Evolutionary conservation across 2,888 invertebrate species (phyloP).

Genomic region (Mechanitis messenoides): DNA sequence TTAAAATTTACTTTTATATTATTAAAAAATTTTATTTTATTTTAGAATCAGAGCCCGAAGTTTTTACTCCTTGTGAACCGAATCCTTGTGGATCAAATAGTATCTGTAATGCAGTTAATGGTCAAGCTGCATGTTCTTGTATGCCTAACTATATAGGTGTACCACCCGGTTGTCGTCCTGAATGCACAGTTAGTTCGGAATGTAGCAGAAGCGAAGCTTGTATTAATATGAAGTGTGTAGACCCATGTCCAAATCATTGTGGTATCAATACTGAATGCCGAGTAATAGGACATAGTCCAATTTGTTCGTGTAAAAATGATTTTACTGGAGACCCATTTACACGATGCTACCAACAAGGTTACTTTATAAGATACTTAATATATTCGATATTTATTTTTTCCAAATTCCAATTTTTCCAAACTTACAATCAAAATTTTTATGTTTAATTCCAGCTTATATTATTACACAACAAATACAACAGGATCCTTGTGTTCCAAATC

Average conservation of each 20-base stretch:
- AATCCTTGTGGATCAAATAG: slow-evolving; percentile 87
- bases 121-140: slow-evolving; percentile 86
- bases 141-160: slow-evolving; percentile 82
- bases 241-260: slow-evolving; percentile 86
- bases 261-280: slow-evolving; percentile 82
- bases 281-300: slow-evolving; percentile 86
- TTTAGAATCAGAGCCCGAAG: slow-evolving; percentile 54
- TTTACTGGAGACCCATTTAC: slow-evolving; percentile 83
- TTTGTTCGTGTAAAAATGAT: slow-evolving; percentile 81
- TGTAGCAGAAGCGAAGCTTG: slow-evolving; percentile 85
- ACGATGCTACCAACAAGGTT: slow-evolving; percentile 77
- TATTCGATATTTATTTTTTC: slow-evolving; percentile 4
- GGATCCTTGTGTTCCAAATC: slow-evolving; percentile 83
- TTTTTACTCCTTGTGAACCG: slow-evolving; percentile 79
- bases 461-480: slow-evolving; percentile 51
- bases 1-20: too few species aligned
- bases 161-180: slow-evolving; percentile 86
- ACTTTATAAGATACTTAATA: slow-evolving; percentile 33
- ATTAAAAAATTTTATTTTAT: not conserved
- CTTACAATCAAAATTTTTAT: slow-evolving; percentile 8
- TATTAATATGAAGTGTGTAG: slow-evolving; percentile 83
- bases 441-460: slow-evolving; percentile 46
- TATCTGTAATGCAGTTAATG: slow-evolving; percentile 81
- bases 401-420: too few species aligned
- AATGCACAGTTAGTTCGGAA: slow-evolving; percentile 86